A percentile compares a stretch with the other conserved stretches of the same genome.
These are phyloP conservation scores for Cephonodes hylas DNA, from an alignment of 2,888 invertebrate genomes.

Conservation along the genomic window DNA sequence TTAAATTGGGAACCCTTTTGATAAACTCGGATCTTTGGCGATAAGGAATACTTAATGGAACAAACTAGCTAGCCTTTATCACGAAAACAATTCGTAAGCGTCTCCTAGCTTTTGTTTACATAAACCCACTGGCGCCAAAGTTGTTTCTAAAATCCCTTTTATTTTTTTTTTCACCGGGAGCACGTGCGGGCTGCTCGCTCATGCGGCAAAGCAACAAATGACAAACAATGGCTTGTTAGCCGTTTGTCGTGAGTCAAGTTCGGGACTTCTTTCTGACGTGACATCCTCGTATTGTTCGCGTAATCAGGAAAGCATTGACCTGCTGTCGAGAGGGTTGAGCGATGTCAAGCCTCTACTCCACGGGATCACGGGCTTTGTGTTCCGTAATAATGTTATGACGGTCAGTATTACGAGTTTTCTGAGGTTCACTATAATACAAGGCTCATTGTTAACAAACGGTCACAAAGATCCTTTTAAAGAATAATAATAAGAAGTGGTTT, in stretches of 20 bases:
- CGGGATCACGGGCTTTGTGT: not conserved
- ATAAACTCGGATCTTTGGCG: not conserved
- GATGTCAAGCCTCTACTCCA: conserved; percentile 9
- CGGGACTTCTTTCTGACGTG: conserved; percentile 51
- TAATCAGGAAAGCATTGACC: conserved; percentile 68
- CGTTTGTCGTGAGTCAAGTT: conserved; percentile 66
- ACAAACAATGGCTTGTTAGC: conserved; percentile 74
- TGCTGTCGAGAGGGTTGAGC: conserved; percentile 37
- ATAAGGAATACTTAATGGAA: not conserved
- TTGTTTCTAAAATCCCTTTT: not conserved
- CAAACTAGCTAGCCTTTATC: not conserved
- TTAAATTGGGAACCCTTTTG: not conserved
- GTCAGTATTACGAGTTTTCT: not conserved
- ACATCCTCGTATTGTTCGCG: conserved; percentile 69
- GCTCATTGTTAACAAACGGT: not conserved
- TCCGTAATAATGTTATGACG: not conserved
- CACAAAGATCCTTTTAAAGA: not conserved
- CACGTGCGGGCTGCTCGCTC: conserved; percentile 26
- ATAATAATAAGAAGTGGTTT: too few relatives aligned
- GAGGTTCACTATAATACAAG: not conserved
- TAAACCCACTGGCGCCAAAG: conserved; percentile 3
- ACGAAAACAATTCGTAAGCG: not conserved
- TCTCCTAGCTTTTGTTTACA: not conserved
- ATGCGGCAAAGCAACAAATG: conserved; percentile 42
- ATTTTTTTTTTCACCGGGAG: conserved; percentile 16